Base-by-base conservation (phyloP, 2,888 invertebrate species). In the Caenorhabditis sp. region DNA sequence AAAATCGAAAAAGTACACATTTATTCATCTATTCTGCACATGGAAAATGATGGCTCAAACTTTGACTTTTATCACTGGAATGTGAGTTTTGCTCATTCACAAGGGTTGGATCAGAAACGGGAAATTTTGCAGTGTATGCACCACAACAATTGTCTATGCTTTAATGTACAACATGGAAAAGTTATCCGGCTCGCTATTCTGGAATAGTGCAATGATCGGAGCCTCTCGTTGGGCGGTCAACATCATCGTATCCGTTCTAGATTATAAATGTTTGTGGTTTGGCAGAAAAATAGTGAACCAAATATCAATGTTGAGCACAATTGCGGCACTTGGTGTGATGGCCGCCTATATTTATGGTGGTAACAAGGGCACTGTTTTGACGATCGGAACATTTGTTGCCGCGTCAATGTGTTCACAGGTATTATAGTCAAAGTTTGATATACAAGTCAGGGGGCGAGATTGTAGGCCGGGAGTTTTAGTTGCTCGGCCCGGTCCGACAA, bases 281-380 rank as follows among this genome's bases (percentile, higher is more conserved):
- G 83, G 83, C 26, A 62, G 83, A 6, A 78, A 78, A 50, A 43
- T 74, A 21, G 69, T 82, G 24, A 76, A 81, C 58, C 62, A 72
- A 31, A 55, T 72, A 19, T 72, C 80, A 19, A 68, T 82, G 62
- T 57, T 69, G 0, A 75, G 62, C 62, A 82, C 69, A 3, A 54
- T 69, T 26, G 0, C 61, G 4, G 37, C 69, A 0, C 64, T 75
- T 3, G 51, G 27, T 8, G 31, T 62, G 0, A 69, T 75, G 64
- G 58, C 63, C 2, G 49, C 36, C 19, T 72, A 57, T 19, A 23
- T 65, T 3, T 65, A 50, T 36, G 54, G 54, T n/a, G 69, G 70
- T 50, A 54, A 67, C n/a, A 54, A 36, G 5, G 75, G 69, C 21
- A 62, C 57, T 51, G 24, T 77, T 23, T 63, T 71, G 58, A 26